Evolutionary conservation across 1,140 invertebrate species (phyloP).

Genomic region (Drosophila auraria): DNA sequence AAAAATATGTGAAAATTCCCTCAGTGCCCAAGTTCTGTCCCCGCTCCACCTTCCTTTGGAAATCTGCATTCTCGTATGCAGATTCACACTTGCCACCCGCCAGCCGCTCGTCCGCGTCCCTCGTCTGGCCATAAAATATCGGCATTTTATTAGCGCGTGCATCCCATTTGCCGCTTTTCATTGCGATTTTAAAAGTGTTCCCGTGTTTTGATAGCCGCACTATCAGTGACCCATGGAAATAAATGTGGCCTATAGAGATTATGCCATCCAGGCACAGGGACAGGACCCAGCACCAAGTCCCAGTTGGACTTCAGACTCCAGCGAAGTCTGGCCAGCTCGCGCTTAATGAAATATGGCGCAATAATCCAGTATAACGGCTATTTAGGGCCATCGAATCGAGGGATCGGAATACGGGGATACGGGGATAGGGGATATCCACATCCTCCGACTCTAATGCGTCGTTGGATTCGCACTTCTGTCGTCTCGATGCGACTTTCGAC

Average conservation of each 20-base stretch:
- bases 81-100: conserved; percentile 74
- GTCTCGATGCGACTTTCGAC: conserved; percentile 14
- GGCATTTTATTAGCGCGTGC: conserved; percentile 84
- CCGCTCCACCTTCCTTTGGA: conserved; percentile 19
- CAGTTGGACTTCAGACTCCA: not conserved
- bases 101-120: conserved; percentile 7
- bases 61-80: conserved; percentile 63
- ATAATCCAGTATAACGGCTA: conserved; percentile 81
- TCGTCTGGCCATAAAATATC: conserved; percentile 75
- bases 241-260: conserved; percentile 85
- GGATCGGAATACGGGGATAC: not conserved
- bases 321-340: conserved; percentile 9
- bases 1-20: not conserved
- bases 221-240: conserved; percentile 85
- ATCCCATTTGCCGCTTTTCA: conserved; percentile 84
- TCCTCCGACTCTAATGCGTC: conserved; percentile 63
- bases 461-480: conserved; percentile 70
- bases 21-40: not conserved
- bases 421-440: conserved; percentile 3
- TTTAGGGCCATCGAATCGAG: conserved; percentile 72
- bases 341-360: conserved; percentile 82
- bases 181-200: conserved; percentile 85
- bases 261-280: conserved; percentile 61
- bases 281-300: conserved; percentile 32
- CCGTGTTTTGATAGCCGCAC: conserved; percentile 84